These are phyloP conservation scores for Bergia sp. DNA, from an alignment of 92 coral and sea anemone species.

Conservation along the genomic window DNA sequence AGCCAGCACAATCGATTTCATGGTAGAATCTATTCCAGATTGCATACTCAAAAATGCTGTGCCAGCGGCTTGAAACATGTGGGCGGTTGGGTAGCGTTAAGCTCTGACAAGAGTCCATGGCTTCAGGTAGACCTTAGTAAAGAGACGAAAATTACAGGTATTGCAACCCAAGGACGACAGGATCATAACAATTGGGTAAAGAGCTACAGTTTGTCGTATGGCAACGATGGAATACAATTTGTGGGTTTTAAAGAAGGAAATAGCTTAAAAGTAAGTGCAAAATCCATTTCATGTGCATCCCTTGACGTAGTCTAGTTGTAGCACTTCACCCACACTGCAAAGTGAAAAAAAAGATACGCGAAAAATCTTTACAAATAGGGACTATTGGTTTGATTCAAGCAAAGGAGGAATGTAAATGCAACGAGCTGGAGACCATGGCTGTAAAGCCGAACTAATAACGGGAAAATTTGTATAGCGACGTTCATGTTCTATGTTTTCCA, in stretches of 20 bases:
- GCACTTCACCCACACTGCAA: not conserved
- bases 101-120: not conserved
- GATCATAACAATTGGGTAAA: not conserved
- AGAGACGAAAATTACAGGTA: not conserved
- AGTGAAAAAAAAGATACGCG: not conserved
- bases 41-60: not conserved
- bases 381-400: no score
- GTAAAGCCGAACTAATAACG: no score
- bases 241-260: not conserved
- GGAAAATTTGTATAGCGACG: no score
- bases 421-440: no score
- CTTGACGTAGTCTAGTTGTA: not conserved
- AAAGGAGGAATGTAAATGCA: no score
- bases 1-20: not conserved
- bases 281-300: no score
- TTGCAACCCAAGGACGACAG: conserved; percentile 10
- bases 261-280: not conserved
- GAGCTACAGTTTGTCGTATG: not conserved
- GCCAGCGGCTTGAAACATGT: not conserved
- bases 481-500: no score
- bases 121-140: not conserved
- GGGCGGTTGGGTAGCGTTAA: not conserved
- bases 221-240: not conserved
- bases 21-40: not conserved
- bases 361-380: no score